These are phyloP conservation scores for Campylomormyrus numenius DNA, from an alignment of 2,113 vertebrate species.

Conservation along the genomic window DNA sequence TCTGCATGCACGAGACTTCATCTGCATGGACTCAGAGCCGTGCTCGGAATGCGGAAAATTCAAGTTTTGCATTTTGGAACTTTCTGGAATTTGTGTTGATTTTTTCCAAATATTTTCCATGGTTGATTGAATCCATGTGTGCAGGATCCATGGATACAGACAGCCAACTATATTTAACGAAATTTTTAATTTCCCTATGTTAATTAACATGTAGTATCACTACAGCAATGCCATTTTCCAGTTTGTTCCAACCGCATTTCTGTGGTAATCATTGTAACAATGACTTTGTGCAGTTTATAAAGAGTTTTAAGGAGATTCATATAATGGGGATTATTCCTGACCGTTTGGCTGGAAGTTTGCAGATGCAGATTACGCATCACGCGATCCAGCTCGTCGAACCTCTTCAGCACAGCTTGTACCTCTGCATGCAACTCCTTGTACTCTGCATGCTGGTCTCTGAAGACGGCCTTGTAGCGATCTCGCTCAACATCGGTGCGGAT, in stretches of 20 bases:
- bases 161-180: not conserved
- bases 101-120: not conserved
- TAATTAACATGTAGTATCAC: not conserved
- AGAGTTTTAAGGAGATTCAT: not conserved
- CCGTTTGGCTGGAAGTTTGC: slow-evolving; percentile 65
- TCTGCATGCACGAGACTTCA: not conserved
- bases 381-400: slow-evolving; percentile 79
- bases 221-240: not conserved
- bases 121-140: not conserved
- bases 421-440: slow-evolving; percentile 92
- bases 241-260: not conserved
- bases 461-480: slow-evolving; percentile 91
- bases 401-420: slow-evolving; percentile 72
- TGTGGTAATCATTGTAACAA: not conserved
- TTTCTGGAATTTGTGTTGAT: not conserved
- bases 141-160: not conserved
- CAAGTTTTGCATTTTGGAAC: not conserved
- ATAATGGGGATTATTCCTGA: slow-evolving; percentile 32
- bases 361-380: slow-evolving; percentile 76
- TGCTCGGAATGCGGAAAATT: not conserved
- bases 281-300: not conserved
- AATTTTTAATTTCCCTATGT: not conserved
- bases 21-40: not conserved
- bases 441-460: slow-evolving; percentile 94
- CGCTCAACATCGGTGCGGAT: slow-evolving; percentile 79